Evolutionary conservation across 2,797 vertebrate species (phyloP), one percentile per base, ranked within the genome.

Genomic region (Microchirus variegatus): DNA sequence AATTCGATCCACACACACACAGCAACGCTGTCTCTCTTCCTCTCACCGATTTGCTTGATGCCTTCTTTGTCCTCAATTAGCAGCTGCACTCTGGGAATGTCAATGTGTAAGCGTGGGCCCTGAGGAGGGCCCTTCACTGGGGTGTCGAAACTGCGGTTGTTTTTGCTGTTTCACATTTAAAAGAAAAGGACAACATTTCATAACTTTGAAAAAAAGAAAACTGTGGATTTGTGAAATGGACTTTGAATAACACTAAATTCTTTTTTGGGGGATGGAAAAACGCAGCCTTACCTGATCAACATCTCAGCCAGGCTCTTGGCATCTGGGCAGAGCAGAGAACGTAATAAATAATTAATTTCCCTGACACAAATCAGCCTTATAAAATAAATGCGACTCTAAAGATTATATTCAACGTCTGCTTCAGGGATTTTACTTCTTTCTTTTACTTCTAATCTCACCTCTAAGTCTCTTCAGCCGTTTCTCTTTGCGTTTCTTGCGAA

Each of bases 11-110:
- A 53, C 41, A 53, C 41, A 53, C 41, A 49, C 18, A 71, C 53
- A 57, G 17, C 40, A 60, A 42, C 9, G 53, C 43, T 49, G 16
- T 37, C 93, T 91, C 53, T 63, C 91, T 92, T 61, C 22, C 36
- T 60, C 96, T 95, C 70, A 98, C 98, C 98, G 36, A 99, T 94
- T 85, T 99, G 98, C 73, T 99, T 99, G 92, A 99, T 98, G 83
- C 98, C 97, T 66, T 99, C 98, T 89, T 99, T 99, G 92, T 99
- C 98, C 81, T 99, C 98, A 31, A 99, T 98, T 63, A 99, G 95
- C 64, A 99, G 94, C 91, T 99, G 98, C 18, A 99, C 98, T 9
- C 98, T 93, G 0, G 98, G 98, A 76, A 99, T 98, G 89, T 99
- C 98, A 0, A 99, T 98, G 90, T 99, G 98, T 50, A 99, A 91